A percentile compares a stretch with the other conserved stretches of the same genome.
Evolutionary conservation across 64 coral and sea anemone genomes (phyloP).

Genomic region (Pachyseris speciosa): DNA sequence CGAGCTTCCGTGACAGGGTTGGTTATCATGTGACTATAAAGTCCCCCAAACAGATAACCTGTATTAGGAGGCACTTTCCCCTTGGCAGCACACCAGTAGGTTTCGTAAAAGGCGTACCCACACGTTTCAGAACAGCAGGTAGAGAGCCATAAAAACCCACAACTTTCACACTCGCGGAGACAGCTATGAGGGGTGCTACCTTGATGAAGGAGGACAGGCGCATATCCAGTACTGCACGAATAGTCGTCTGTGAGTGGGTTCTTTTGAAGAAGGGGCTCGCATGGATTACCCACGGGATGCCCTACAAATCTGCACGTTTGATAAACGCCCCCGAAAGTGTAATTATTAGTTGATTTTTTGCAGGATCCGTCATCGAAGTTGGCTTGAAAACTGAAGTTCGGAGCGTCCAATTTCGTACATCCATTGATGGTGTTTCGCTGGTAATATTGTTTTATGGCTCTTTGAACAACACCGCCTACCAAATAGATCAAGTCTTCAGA

Average conservation of each 20-base stretch:
- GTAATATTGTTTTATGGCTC: constrained; percentile 81
- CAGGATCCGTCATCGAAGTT: constrained; percentile 93
- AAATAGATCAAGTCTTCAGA: constrained; percentile 42
- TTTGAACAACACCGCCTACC: constrained; percentile 65
- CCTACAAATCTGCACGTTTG: constrained; percentile 76
- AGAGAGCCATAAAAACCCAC: constrained; percentile 74
- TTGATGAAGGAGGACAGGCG: constrained; percentile 79
- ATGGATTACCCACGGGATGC: constrained; percentile 61
- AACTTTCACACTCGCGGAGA: constrained; percentile 50
- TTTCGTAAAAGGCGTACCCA: constrained; percentile 49
- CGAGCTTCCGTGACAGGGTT: constrained; percentile 72
- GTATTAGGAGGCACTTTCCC: constrained; percentile 47
- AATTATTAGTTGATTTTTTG: constrained; percentile 74
- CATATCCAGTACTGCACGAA: constrained; percentile 80
- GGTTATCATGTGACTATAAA: constrained; percentile 61
- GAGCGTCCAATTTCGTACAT: constrained; percentile 80
- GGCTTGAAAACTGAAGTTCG: constrained; percentile 96
- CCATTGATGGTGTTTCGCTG: constrained; percentile 88
- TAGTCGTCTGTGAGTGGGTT: constrained; percentile 80
- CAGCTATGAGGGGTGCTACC: constrained; percentile 67
- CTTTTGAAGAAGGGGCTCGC: constrained; percentile 68
- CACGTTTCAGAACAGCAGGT: constrained; percentile 75
- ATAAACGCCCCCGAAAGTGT: constrained; percentile 94
- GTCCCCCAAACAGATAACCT: constrained; percentile 93
- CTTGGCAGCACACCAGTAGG: constrained; percentile 89